Conservation (phyloP, 2,797 vertebrate genomes). For the Otolemur crassicaudatus region DNA sequence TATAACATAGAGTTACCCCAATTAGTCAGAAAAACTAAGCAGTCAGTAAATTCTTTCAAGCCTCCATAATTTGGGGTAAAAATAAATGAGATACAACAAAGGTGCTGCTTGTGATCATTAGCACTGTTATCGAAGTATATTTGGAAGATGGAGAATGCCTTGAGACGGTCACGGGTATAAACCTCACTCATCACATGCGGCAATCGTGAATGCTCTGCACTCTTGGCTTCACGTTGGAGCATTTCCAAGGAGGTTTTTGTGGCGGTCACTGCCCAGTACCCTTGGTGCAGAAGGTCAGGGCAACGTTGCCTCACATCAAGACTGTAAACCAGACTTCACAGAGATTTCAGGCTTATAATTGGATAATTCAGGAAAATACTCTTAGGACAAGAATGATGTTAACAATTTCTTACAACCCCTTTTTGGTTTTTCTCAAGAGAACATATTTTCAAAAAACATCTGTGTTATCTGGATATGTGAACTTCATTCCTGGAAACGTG, state of each 20-base stretch:
- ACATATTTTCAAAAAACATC: conserved; percentile 55
- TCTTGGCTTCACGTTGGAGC: not conserved
- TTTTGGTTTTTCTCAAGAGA: conserved; percentile 59
- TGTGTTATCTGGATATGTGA: conserved; percentile 10
- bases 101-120: conserved; percentile 79
- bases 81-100: conserved; percentile 86
- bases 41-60: conserved; percentile 86
- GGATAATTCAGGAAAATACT: conserved; percentile 67
- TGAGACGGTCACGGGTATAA: conserved; percentile 79
- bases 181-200: conserved; percentile 71
- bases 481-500: not conserved
- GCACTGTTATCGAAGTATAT: conserved; percentile 83
- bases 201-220: not conserved
- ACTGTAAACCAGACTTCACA: too few species aligned
- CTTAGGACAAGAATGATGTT: conserved; percentile 51
- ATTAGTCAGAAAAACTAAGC: conserved; percentile 90
- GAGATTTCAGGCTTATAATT: conserved; percentile 52
- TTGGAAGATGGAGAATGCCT: conserved; percentile 82
- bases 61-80: conserved; percentile 84
- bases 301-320: not conserved
- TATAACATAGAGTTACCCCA: conserved; percentile 89
- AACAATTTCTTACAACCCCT: conserved; percentile 49
- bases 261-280: not conserved
- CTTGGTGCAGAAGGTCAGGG: not conserved
- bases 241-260: not conserved